Base-by-base conservation (phyloP, 2,113 vertebrate genomes). In the Urocitellus parryii region DNA sequence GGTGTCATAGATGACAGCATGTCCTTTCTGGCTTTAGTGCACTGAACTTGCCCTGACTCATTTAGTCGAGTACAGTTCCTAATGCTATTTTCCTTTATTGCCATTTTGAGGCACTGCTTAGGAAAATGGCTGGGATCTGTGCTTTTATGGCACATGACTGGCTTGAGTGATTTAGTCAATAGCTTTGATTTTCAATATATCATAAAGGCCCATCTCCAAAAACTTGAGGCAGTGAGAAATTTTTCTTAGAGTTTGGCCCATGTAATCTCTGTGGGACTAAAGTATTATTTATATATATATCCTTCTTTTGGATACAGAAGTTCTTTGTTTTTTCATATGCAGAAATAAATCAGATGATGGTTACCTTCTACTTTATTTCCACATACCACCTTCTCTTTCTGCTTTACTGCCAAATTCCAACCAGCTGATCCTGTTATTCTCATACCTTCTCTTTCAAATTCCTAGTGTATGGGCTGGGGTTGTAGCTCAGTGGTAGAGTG, bases 121-220 rank as follows among this genome's bases (percentile, higher is more conserved):
- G 61, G 61, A 68, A 90, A 73, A 96, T 63, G 78, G 68, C 73
- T 77, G 63, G 76, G 32, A 79, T 45, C n/a, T 81, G 29, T 56
- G 58, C 22, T 93, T 84, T 72, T 61, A 80, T 27, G 76, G 32
- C 51, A 63, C 22, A 32, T 91, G 37, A n/a, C 3, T 93, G 27
- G 5, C 13, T 25, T 93, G 37, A n/a, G 32, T 81, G 32, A 87
- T 39, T 92, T 82, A 90, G 51, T 89, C 24, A 42, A 48, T 67
- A 51, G 56, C 20, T 86, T 94, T 91, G 65, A 93, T 95, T 90
- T 97, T 34, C 25, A 88, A 42, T 72, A 22, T 51, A 27, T 92
- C 74, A 9, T 90, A 79, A 80, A 92, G 16, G 0, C 58, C 10
- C 63, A 79, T 56, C 51, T 95, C 16, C 67, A 80, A 79, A 70